Conservation (phyloP, 2,113 vertebrate species). For the Tapirus terrestris region DNA sequence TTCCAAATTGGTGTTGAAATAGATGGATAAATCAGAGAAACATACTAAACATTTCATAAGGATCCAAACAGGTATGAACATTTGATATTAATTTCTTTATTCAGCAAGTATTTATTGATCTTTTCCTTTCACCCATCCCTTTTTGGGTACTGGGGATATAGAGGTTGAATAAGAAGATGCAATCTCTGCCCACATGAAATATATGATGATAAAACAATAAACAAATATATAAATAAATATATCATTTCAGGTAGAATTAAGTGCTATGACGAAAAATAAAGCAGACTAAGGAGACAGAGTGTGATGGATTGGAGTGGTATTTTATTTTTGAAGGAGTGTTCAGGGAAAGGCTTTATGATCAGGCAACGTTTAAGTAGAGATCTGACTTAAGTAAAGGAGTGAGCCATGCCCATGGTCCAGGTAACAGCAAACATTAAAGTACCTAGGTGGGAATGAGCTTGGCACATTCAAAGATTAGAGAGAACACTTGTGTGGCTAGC, state of each 20-base stretch:
- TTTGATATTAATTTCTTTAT: neutral
- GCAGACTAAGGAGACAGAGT: neutral
- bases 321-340: neutral
- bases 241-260: neutral
- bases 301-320: neutral
- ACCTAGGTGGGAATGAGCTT: neutral
- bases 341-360: neutral
- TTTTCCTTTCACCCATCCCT: neutral
- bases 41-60: neutral
- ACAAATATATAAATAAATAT: neutral
- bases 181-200: neutral
- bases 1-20: neutral
- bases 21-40: neutral
- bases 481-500: neutral
- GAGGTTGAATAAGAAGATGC: neutral
- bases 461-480: neutral
- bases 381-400: neutral
- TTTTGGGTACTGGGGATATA: neutral
- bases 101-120: neutral
- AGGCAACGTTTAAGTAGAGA: neutral
- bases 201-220: neutral
- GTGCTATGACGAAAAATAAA: neutral
- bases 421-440: neutral
- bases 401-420: neutral
- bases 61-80: neutral